Evolutionary conservation across 2,113 vertebrate genomes (phyloP).

Genomic region (Equus quagga): DNA sequence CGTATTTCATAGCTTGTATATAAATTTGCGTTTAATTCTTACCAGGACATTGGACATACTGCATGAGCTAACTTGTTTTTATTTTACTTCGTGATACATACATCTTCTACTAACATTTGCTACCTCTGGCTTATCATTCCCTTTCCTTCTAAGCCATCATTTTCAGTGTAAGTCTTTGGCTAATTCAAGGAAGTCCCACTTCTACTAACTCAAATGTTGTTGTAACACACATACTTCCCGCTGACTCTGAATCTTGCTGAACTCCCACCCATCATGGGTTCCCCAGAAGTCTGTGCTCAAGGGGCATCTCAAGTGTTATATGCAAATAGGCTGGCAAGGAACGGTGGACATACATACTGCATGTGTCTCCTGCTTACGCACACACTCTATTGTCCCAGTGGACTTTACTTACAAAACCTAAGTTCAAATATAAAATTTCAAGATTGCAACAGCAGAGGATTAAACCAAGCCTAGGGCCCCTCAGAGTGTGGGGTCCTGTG

Average conservation of each 20-base stretch:
- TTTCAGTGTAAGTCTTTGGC: not conserved
- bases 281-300: not conserved
- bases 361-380: not conserved
- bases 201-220: not conserved
- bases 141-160: not conserved
- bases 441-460: not conserved
- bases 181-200: not conserved
- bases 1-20: not conserved
- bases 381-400: not conserved
- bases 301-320: not conserved
- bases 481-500: not conserved
- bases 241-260: not conserved
- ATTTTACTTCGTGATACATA: not conserved
- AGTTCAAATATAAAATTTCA: not conserved
- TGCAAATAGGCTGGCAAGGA: not conserved
- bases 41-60: not conserved
- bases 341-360: accelerated
- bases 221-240: not conserved
- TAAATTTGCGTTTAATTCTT: not conserved
- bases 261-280: not conserved
- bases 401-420: not conserved
- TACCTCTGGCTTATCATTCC: not conserved
- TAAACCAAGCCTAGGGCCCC: not conserved
- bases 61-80: not conserved
- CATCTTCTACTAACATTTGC: not conserved